Conservation (phyloP, 2,888 invertebrate genomes). For the Yponomeuta sedellus region DNA sequence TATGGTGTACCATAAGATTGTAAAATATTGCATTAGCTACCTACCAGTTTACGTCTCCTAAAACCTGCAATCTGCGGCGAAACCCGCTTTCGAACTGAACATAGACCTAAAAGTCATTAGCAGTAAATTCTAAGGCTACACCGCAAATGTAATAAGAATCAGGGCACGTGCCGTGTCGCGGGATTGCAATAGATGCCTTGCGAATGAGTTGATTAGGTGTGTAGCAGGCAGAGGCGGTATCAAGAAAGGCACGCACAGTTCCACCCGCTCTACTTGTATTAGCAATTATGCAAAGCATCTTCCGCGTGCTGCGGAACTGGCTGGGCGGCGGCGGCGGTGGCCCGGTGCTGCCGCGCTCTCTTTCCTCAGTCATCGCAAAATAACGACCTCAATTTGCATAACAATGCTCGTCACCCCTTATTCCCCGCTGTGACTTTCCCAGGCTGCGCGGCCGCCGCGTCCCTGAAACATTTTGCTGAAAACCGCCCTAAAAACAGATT, state of each 20-base stretch:
- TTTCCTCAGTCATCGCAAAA: slow-evolving; percentile 74
- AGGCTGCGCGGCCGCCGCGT: slow-evolving; percentile 56
- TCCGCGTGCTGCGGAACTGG: slow-evolving; percentile 49
- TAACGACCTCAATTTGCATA: slow-evolving; percentile 77
- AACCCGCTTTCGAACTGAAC: neutral
- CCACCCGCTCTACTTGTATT: slow-evolving; percentile 57
- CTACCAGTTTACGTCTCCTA: neutral
- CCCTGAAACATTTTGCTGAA: slow-evolving; percentile 56
- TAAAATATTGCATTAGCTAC: too few species aligned
- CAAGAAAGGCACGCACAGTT: slow-evolving; percentile 25
- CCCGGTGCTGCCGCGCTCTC: slow-evolving; percentile 52
- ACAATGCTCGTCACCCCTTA: slow-evolving; percentile 75
- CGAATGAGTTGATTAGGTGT: slow-evolving; percentile 6
- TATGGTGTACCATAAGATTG: too few species aligned
- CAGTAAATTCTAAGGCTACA: slow-evolving; percentile 2
- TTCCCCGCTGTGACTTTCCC: slow-evolving; percentile 68
- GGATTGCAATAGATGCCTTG: slow-evolving; percentile 1
- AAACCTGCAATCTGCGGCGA: neutral
- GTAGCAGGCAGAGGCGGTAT: slow-evolving; percentile 3
- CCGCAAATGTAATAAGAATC: slow-evolving; percentile 5
- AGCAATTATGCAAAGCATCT: slow-evolving; percentile 74
- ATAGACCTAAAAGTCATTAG: neutral
- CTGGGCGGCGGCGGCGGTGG: slow-evolving; percentile 34
- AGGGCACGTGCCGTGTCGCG: neutral
- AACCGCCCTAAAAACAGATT: slow-evolving; percentile 39